Conservation (phyloP, 2,797 vertebrate species). For the Sphenopsis melanotis region DNA sequence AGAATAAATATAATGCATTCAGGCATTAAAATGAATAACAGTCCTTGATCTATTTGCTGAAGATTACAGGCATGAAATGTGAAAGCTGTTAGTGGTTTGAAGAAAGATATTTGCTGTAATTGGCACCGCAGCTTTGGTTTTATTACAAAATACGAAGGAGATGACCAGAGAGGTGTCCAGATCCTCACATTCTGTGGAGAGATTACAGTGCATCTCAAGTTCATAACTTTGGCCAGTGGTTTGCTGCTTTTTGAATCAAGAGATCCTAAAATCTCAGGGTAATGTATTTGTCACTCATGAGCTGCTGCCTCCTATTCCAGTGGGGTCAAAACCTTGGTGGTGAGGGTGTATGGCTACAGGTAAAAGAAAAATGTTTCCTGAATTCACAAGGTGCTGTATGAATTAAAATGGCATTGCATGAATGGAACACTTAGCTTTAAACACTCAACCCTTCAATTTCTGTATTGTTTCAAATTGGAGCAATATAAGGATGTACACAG, state of each 20-base stretch:
- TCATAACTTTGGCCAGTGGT: neutral
- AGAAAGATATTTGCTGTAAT: neutral
- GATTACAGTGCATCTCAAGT: neutral
- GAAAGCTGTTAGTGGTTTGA: slow-evolving; percentile 40
- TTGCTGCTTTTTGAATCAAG: neutral
- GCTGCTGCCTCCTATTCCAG: neutral
- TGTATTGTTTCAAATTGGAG: neutral
- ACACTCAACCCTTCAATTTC: neutral
- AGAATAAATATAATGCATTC: slow-evolving; percentile 53
- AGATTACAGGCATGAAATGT: slow-evolving; percentile 29
- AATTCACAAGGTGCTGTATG: neutral
- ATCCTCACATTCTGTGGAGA: neutral
- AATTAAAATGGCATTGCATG: neutral
- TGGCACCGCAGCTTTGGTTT: neutral
- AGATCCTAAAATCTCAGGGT: neutral
- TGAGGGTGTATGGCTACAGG: neutral
- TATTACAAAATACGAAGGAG: neutral
- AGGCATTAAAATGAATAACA: slow-evolving; percentile 63
- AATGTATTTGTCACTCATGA: neutral
- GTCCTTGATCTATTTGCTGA: slow-evolving; percentile 45
- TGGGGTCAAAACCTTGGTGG: neutral
- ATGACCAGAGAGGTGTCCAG: neutral
- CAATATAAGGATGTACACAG: neutral
- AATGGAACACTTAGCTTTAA: neutral
- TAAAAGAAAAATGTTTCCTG: neutral